These are phyloP conservation scores for Drosophila oshimai DNA, from an alignment of 1,140 invertebrate genomes.

Conservation along the genomic window DNA sequence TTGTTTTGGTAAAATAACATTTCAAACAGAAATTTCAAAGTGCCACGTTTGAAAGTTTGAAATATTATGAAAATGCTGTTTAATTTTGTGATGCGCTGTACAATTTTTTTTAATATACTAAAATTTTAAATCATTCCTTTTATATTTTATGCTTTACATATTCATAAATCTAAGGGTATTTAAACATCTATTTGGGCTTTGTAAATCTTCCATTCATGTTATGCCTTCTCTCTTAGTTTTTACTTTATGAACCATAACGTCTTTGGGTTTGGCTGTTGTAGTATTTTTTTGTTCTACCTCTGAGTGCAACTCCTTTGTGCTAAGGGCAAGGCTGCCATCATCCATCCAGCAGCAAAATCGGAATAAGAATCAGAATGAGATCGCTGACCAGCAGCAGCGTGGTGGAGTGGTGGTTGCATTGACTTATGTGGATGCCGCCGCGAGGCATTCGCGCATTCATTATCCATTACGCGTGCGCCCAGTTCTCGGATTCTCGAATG, in stretches of 20 bases:
- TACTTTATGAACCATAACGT: constrained; percentile 78
- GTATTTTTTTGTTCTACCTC: constrained; percentile 17
- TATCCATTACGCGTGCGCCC: constrained; percentile 66
- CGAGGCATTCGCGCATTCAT: constrained; percentile 73
- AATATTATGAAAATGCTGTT: too few species aligned
- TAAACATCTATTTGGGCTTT: background rate
- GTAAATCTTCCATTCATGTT: constrained; percentile 3
- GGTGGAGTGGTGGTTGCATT: constrained; percentile 21
- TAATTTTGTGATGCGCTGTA: too few species aligned
- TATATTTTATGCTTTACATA: too few species aligned
- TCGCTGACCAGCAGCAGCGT: constrained; percentile 20
- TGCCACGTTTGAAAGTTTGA: too few species aligned
- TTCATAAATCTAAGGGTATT: background rate
- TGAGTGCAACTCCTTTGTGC: constrained; percentile 20
- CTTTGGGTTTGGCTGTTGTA: constrained; percentile 23
- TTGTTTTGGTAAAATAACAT: too few species aligned
- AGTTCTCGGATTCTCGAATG: constrained; percentile 7
- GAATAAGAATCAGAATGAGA: constrained; percentile 33
- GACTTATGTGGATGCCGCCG: constrained; percentile 52
- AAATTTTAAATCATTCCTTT: too few species aligned
- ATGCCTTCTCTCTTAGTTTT: constrained; percentile 26
- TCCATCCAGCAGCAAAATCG: constrained; percentile 1
- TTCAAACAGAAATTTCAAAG: too few species aligned
- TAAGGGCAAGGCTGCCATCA: constrained; percentile 56
- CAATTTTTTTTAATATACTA: too few species aligned